Evolutionary conservation across 1,140 invertebrate genomes (phyloP).

Genomic region (Papilio glaucus): DNA sequence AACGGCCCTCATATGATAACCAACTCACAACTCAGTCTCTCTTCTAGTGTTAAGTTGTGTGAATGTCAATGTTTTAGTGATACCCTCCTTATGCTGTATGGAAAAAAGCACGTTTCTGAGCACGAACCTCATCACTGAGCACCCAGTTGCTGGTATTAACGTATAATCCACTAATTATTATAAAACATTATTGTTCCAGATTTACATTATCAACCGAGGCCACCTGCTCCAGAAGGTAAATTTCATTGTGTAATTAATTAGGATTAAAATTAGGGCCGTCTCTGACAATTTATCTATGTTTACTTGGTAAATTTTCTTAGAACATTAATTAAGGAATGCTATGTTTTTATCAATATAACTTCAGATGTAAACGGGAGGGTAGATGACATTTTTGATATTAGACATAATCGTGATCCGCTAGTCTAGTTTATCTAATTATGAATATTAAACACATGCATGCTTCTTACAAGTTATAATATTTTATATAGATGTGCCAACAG

Average conservation of each 20-base stretch:
- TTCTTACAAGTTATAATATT: no score
- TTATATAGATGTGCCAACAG: no score
- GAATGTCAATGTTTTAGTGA: no score
- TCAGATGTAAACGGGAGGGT: not conserved
- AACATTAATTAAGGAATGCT: conserved; percentile 28
- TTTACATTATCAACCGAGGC: conserved; percentile 80
- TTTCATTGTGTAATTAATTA: conserved; percentile 39
- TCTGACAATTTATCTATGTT: conserved; percentile 31
- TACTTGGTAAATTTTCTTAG: conserved; percentile 31
- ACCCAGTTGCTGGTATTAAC: not conserved
- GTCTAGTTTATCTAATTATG: no score
- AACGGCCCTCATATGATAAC: not conserved
- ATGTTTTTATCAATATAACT: not conserved
- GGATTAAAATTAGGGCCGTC: conserved; percentile 34
- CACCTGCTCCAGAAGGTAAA: conserved; percentile 77
- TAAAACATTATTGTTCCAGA: conserved; percentile 68
- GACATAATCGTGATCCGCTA: no score
- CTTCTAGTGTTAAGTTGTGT: not conserved
- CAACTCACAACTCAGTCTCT: no score
- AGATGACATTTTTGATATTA: not conserved
- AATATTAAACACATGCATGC: no score
- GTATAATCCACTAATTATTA: conserved; percentile 35
- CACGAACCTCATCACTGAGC: not conserved
- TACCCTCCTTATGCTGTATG: not conserved
- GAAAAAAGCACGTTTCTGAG: not conserved